Base-by-base conservation (phyloP, 2,888 invertebrate genomes). In the Melolontha melolontha region DNA sequence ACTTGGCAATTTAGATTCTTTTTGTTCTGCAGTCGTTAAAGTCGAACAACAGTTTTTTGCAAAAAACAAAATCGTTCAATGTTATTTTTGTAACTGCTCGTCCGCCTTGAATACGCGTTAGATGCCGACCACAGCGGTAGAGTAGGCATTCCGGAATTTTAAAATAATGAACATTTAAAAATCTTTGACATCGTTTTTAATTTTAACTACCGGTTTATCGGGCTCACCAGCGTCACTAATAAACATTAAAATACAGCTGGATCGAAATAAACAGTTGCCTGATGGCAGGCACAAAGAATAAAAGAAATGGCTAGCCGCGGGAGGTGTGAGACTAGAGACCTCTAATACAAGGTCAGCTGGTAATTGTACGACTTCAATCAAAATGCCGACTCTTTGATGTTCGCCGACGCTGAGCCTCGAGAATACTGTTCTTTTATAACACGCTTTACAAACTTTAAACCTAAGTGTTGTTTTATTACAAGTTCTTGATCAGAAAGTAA, bases 281-380 rank as follows among this genome's bases (percentile, higher is more conserved):
- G 55, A 57, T 64, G 64, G 63, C 63, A 52, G 57, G 29, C 42
- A 65, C 59, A 68, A 68, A 57, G 68, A 68, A 65, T 65, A 68
- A 68, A 68, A 65, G 64, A 57, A 69, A 63, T 69, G 71, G 67
- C 68, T 71, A 70, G 71, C 67, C 71, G 71, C 72, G 71, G 73
- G 74, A 75, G 74, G 75, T 76, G 76, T 72, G 74, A 75, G 75
- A 71, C 75, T 73, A 74, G 73, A 73, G 70, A 68, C 71, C 70
- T 67, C 69, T 69, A 70, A 74, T 76, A 75, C 76, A 76, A 76
- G 76, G 76, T 75, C 75, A 75, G 72, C 73, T 75, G 70, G 76
- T 75, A 76, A 76, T 76, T 76, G 75, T 76, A 74, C 73, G 73
- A 75, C 75, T 68, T 76, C 76, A 76, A 75, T 75, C 75, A 72